Base-by-base conservation (phyloP, 2,888 invertebrate genomes). In the Cenopis cana region DNA sequence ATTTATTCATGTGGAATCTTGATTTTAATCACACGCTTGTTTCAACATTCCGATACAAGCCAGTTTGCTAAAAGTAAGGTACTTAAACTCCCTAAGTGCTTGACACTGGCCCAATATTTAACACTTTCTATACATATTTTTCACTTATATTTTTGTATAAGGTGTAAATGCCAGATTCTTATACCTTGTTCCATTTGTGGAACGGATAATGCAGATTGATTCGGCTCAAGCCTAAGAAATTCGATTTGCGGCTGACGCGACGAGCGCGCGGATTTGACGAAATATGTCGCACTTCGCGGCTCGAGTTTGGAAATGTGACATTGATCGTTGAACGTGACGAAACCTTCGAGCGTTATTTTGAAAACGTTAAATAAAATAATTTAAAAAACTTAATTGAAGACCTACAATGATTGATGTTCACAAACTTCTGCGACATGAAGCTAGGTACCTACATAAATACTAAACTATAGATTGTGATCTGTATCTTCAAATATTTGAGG, bases 191-290 rank as follows among this genome's bases (percentile, higher is more conserved):
- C 71, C 67, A 67, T 38, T 67, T 20, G 18, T 38, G 55, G 55
- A 71, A 38, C 62, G 68, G 68, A 65, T 73, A 73, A 73, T 73
- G 69, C 73, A 73, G 73, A 73, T 73, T 73, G 73, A 73, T 73
- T 73, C 73, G 65, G 60, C 71, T 67, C 61, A 67, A 38, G 66
- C 66, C 71, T 71, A 71, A 71, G 71, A 71, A 71, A 71, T 71
- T 71, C 71, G 71, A 71, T 71, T 71, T 71, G 66, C 50, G 66
- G 61, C 49, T 29, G 67, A 59, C 59, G 52, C 62, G 62, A 36
- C 55, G 54, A 70, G 64, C 70, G 57, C 50, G 41, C 54, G 56
- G 61, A 56, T 67, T 71, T 67, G 67, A 71, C 67, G 55, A 67
- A 71, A 71, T 71, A 61, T 67, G 55, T 71, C 66, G 38, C 69